These are phyloP conservation scores for Agriopis marginaria DNA, from an alignment of 2,888 invertebrate species.

Conservation along the genomic window DNA sequence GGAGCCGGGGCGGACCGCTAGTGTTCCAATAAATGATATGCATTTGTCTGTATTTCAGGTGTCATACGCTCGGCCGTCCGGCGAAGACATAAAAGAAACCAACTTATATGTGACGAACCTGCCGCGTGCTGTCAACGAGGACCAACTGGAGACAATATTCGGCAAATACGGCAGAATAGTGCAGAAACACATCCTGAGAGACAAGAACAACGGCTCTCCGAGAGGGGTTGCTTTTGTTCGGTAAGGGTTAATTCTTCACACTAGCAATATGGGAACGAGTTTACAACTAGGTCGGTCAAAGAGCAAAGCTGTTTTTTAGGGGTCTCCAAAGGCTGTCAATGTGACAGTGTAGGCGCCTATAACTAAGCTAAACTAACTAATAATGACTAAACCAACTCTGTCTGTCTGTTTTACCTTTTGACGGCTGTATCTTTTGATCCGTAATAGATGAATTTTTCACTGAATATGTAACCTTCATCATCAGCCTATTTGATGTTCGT, in stretches of 20 bases:
- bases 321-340: too few species aligned
- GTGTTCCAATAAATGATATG: background rate
- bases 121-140: slow-evolving; percentile 94
- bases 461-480: too few species aligned
- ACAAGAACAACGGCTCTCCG: slow-evolving; percentile 95
- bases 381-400: too few species aligned
- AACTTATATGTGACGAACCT: slow-evolving; percentile 97
- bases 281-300: too few species aligned
- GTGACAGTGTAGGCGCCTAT: too few species aligned
- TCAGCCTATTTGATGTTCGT: too few species aligned
- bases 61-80: slow-evolving; percentile 96
- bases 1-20: too few species aligned
- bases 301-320: too few species aligned
- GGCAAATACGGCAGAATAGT: slow-evolving; percentile 96
- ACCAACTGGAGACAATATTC: slow-evolving; percentile 94
- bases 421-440: too few species aligned
- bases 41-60: slow-evolving; percentile 80
- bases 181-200: slow-evolving; percentile 95
- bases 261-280: background rate
- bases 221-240: slow-evolving; percentile 97
- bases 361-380: too few species aligned
- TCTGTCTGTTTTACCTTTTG: too few species aligned
- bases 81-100: slow-evolving; percentile 96
- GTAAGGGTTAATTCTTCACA: slow-evolving; percentile 74
- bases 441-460: too few species aligned